phyloP scores from a whole-genome alignment of 2,888 invertebrate genomes.

The Aphelenchoides bicaudatus region DNA sequence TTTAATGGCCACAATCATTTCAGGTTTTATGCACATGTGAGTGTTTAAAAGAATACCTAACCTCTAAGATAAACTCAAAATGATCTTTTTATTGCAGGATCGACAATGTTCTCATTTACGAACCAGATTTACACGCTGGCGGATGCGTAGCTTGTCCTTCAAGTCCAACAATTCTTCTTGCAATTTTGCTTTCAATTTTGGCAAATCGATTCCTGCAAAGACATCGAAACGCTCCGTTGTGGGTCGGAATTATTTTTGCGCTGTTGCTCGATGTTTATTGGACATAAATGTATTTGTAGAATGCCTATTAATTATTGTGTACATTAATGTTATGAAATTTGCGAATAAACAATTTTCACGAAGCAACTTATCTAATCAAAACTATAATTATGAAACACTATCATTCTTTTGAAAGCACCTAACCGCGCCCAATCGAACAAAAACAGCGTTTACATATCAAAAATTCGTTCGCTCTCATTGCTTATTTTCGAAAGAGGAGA shows the following conservation, averaged over 20 bases:
- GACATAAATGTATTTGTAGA: not conserved
- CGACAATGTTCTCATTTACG: conserved; percentile 72
- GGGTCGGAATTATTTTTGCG: not conserved
- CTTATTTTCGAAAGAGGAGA: too few relatives aligned
- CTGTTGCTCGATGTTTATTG: conserved; percentile 10
- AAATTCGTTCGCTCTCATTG: too few relatives aligned
- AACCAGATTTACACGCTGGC: conserved; percentile 49
- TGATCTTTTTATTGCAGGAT: too few relatives aligned
- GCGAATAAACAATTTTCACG: not conserved
- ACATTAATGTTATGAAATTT: not conserved
- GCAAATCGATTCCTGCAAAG: not conserved
- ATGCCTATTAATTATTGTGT: not conserved
- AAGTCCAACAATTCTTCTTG: not conserved
- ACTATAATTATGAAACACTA: too few relatives aligned
- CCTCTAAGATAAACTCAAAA: too few relatives aligned
- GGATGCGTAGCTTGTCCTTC: conserved; percentile 10
- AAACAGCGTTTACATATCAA: too few relatives aligned
- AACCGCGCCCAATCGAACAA: too few relatives aligned
- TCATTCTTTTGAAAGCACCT: too few relatives aligned
- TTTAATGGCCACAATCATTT: not conserved
- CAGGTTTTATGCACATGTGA: conserved; percentile 26
- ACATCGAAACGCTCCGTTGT: not conserved
- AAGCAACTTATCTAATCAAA: not conserved
- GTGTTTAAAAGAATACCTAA: too few relatives aligned
- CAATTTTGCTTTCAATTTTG: not conserved